Base-by-base conservation (phyloP, 2,888 invertebrate genomes). In the Dynastes hyllus region DNA sequence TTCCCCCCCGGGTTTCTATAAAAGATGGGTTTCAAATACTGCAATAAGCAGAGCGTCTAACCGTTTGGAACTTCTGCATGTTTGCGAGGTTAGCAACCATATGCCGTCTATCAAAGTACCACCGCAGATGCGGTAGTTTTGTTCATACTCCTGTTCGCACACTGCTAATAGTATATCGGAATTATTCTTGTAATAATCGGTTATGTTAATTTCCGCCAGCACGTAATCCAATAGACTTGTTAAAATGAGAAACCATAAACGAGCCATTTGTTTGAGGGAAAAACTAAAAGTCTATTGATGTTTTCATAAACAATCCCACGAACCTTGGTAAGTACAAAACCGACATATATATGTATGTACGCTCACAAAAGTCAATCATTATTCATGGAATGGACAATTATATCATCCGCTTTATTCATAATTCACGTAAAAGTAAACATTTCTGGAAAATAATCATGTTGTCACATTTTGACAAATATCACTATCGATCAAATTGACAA, bases 51-150 rank as follows among this genome's bases (percentile, higher is more conserved):
- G 32, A 11, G 16, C n/a, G 22, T 63, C 27, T 11, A 51, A 32
- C 16, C n/a, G 16, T 13, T 13, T 51, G 32, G 22, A n/a, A 6
- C n/a, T 71, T 66, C 76, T 76, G 32, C 81, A 81, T 53, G 37
- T 79, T 40, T 79, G 73, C 5, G 81, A 81, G 2, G 77, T 70
- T 27, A 81, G 66, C 4, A 81, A 27, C 81, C 81, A 81, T 11
- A 58, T 13, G 0, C 70, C 40, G n/a, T 66, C 22, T 51, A 81
- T 79, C 16, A 81, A n/a, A 3, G 77, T 76, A 2, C 77, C 81
- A 6, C 77, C 79, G 63, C 81, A 81, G 27, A 80, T 51, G 27
- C n/a, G 75, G 45, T 73, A 55, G 11, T 29, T 50, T 8, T 67
- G 40, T 4, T 32, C 58, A 29, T 22, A 11, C 9, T 32, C 5